phyloP scores from a whole-genome alignment of 1,140 invertebrate genomes.

The Physella acuta region DNA sequence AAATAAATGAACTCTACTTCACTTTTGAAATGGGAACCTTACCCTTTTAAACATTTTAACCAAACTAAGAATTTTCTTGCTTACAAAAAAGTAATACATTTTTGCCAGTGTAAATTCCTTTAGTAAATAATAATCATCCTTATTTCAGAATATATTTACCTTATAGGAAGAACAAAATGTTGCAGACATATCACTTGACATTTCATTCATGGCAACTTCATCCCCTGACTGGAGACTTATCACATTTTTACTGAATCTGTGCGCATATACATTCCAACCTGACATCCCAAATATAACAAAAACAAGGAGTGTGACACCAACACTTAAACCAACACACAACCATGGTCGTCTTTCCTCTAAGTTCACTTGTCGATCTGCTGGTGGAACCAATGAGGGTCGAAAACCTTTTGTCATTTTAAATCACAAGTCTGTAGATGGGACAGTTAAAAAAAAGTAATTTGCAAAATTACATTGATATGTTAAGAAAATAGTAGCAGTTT shows the following conservation, averaged over 20 bases:
- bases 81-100: too few relatives aligned
- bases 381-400: neutral
- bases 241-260: neutral
- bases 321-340: neutral
- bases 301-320: neutral
- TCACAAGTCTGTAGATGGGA: too few relatives aligned
- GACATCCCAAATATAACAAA: slow-evolving; percentile 15
- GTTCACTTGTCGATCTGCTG: neutral
- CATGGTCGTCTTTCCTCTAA: neutral
- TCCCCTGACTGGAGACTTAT: neutral
- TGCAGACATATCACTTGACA: neutral
- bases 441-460: too few relatives aligned
- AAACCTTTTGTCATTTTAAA: neutral
- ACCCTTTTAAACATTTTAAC: too few relatives aligned
- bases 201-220: neutral
- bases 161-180: neutral
- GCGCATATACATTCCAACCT: neutral
- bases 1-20: too few relatives aligned
- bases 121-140: too few relatives aligned
- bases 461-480: too few relatives aligned
- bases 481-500: too few relatives aligned
- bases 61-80: too few relatives aligned
- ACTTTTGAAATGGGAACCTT: too few relatives aligned
- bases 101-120: too few relatives aligned
- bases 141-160: too few relatives aligned